Conservation (phyloP, 2,113 vertebrate species). For the Guaruba guarouba region DNA sequence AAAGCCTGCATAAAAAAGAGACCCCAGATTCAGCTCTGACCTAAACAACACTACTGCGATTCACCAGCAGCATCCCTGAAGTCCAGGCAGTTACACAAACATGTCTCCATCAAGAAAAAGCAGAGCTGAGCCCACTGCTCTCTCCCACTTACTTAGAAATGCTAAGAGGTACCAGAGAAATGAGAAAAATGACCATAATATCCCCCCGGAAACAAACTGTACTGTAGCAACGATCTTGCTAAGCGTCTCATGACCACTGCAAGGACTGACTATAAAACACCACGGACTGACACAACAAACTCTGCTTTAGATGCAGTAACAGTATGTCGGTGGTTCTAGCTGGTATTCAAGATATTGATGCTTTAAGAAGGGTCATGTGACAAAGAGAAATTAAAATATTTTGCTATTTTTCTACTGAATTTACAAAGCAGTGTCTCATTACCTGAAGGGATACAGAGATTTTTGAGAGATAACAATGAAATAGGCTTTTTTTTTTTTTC, state of each 20-base stretch:
- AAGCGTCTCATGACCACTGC: not conserved
- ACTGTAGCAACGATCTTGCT: not conserved
- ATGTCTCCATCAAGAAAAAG: not conserved
- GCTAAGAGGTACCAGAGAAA: not conserved
- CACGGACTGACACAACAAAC: not conserved
- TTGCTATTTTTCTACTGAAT: not conserved
- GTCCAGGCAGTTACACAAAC: not conserved
- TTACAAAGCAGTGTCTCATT: not conserved
- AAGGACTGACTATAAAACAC: not conserved
- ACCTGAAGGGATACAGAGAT: not conserved
- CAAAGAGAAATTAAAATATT: not conserved
- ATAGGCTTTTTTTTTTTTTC: not conserved
- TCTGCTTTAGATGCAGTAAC: not conserved
- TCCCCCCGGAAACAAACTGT: not conserved
- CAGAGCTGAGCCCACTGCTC: not conserved
- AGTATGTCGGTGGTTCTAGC: not conserved
- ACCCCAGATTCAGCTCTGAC: not conserved
- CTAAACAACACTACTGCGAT: not conserved
- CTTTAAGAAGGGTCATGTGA: not conserved
- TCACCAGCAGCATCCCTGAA: not conserved
- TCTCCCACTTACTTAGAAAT: not conserved
- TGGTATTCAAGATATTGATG: accelerated
- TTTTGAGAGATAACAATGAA: not conserved
- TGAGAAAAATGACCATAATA: not conserved
- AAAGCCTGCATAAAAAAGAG: not conserved